Evolutionary conservation across 92 coral and sea anemone species (phyloP).

Genomic region (Hydrozoanthus gracilis): DNA sequence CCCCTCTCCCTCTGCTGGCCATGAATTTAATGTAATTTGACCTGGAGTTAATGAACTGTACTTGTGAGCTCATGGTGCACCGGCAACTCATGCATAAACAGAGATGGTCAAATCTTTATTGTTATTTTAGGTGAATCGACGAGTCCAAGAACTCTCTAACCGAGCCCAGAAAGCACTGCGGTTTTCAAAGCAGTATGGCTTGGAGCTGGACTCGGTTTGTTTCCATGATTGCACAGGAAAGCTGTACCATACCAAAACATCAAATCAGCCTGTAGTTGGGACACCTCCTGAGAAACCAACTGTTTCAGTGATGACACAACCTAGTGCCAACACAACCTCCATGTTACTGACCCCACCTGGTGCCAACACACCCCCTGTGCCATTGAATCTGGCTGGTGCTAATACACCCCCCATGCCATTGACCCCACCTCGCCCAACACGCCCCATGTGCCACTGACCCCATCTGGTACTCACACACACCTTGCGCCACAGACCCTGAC

Average conservation of each 20-base stretch:
- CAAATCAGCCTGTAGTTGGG: constrained; percentile 1
- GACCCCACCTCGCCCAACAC: constrained; percentile 13
- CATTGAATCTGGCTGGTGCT: neutral
- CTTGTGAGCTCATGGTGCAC: constrained; percentile 11
- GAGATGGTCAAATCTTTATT: neutral
- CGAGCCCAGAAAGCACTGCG: constrained; percentile 3
- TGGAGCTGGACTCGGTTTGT: constrained; percentile 9
- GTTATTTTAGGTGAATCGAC: constrained; percentile 20
- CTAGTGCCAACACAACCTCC: neutral
- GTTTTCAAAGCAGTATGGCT: constrained; percentile 1
- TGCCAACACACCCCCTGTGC: neutral
- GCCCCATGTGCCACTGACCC: neutral
- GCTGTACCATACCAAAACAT: constrained; percentile 4
- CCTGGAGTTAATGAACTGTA: constrained; percentile 1
- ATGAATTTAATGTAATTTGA: neutral
- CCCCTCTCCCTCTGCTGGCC: too few species aligned
- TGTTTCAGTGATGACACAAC: neutral
- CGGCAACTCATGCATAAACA: neutral
- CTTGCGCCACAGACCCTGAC: neutral
- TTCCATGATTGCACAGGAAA: neutral
- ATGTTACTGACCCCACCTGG: neutral
- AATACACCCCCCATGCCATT: constrained; percentile 1
- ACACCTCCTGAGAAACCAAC: constrained; percentile 13
- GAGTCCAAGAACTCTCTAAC: constrained; percentile 34
- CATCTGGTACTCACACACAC: neutral